Conservation (phyloP, 2,113 vertebrate species). For the Atrichornis clamosus region DNA sequence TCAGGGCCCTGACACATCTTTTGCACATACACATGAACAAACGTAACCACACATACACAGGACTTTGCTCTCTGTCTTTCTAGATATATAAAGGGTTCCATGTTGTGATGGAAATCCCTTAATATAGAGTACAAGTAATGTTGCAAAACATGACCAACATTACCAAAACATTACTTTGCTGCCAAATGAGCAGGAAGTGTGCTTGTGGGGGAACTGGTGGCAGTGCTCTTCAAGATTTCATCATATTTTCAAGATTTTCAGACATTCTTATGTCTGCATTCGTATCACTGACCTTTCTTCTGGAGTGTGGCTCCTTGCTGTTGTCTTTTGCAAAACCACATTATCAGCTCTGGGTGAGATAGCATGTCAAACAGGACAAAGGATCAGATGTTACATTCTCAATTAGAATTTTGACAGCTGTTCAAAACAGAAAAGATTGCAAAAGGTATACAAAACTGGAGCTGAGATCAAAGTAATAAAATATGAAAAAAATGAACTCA, state of each 20-base stretch:
- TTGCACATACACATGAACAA: background rate
- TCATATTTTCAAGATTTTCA: background rate
- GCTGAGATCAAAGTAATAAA: background rate
- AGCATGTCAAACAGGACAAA: background rate
- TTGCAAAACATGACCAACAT: background rate
- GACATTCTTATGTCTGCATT: background rate
- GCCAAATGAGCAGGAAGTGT: background rate
- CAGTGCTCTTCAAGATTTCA: background rate
- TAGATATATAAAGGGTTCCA: background rate
- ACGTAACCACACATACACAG: background rate
- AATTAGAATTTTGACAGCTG: background rate
- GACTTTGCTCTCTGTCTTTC: background rate
- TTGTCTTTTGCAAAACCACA: background rate
- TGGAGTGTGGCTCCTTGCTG: background rate
- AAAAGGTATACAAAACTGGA: background rate
- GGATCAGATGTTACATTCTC: background rate
- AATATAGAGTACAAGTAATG: rapidly evolving
- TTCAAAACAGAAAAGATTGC: background rate
- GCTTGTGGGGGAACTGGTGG: rapidly evolving
- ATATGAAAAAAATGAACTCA: background rate
- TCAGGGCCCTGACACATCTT: background rate
- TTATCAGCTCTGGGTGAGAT: background rate
- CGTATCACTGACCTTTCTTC: background rate
- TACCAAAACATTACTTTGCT: too few relatives aligned
- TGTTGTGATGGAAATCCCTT: background rate